Conservation (phyloP, 2,797 vertebrate species). For the Chelon labrosus region DNA sequence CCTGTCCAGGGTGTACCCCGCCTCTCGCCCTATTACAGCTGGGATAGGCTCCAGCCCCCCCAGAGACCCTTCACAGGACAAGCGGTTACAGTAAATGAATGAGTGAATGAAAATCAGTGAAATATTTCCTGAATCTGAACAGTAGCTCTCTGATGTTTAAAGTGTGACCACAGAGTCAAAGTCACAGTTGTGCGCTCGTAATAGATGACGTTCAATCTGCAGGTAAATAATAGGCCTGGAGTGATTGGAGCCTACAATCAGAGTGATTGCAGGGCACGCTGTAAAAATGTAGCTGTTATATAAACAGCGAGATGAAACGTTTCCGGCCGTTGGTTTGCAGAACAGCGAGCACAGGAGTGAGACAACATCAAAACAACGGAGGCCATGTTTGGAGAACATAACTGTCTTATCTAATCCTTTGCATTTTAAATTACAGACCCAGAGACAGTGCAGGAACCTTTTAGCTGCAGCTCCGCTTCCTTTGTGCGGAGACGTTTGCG, state of each 20-base stretch:
- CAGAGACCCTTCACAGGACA: too few relatives aligned
- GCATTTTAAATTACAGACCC: neutral
- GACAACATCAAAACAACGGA: too few relatives aligned
- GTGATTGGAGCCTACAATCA: slow-evolving; percentile 27
- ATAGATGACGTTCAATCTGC: slow-evolving; percentile 1
- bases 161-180: neutral
- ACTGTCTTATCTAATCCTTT: neutral
- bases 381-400: too few relatives aligned
- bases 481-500: neutral
- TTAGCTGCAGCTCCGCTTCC: neutral
- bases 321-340: neutral
- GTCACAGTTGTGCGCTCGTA: neutral
- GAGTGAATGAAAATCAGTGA: too few relatives aligned
- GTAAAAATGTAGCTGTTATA: neutral
- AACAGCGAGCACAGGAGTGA: too few relatives aligned
- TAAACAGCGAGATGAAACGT: neutral
- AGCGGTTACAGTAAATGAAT: too few relatives aligned
- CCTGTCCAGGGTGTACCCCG: too few relatives aligned
- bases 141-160: neutral
- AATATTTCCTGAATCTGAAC: neutral
- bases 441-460: too few relatives aligned
- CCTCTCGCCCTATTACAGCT: too few relatives aligned
- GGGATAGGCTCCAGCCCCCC: too few relatives aligned
- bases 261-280: slow-evolving; percentile 13
- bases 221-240: neutral